These are phyloP conservation scores for Alfaro cultratus DNA, from an alignment of 2,797 vertebrate species.

Conservation along the genomic window DNA sequence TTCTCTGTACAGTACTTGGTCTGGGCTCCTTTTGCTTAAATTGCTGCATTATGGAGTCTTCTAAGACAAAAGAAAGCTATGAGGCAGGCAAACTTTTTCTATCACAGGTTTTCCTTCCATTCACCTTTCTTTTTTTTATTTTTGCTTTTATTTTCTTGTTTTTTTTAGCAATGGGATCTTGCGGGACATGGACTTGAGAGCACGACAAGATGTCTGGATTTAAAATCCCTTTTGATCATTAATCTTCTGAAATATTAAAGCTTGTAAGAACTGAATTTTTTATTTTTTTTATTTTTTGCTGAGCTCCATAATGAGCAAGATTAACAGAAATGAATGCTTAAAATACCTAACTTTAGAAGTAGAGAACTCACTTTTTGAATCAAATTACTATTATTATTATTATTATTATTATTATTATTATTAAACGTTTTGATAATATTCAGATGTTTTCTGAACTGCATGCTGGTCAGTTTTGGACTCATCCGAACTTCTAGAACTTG, in stretches of 20 bases:
- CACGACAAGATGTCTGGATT: neutral
- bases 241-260: neutral
- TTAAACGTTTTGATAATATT: neutral
- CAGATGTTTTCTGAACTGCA: neutral
- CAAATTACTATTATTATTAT: neutral
- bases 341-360: neutral
- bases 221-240: neutral
- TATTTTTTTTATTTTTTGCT: neutral
- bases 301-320: neutral
- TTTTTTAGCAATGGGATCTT: neutral
- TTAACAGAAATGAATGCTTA: neutral
- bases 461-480: conserved; percentile 7
- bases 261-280: neutral
- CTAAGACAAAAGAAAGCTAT: neutral
- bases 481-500: neutral
- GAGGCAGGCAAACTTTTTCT: neutral
- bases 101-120: neutral
- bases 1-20: neutral
- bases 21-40: neutral
- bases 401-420: neutral
- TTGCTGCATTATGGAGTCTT: neutral
- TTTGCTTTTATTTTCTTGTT: neutral
- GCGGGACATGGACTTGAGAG: neutral
- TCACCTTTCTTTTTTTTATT: neutral
- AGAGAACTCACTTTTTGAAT: neutral